Evolutionary conservation across 2,113 vertebrate species (phyloP), one percentile per base, ranked within the genome.

Genomic region (Polyodon spathula): DNA sequence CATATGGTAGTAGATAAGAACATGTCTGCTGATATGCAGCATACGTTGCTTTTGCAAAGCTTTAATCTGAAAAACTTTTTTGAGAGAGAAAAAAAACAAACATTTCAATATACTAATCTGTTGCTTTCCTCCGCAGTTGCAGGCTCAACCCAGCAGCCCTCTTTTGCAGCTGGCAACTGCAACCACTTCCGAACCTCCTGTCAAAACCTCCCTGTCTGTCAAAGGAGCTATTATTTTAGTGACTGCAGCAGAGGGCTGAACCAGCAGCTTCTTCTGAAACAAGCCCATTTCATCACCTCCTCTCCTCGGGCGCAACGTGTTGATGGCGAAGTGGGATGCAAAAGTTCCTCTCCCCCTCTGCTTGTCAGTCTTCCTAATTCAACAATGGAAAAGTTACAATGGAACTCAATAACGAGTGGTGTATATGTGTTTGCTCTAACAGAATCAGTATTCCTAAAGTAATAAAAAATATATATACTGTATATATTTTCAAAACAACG

Each of bases 231-330:
- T 37, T n/a, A 27, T 17, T 8, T 10, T 17, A 8, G 53, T 3
- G 17, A 17, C 12, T 8, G 8, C 17, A 41, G 37, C 37, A 16
- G 42, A 44, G 55, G 67, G 67, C 37, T 68, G 69, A 39, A 59
- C 41, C 40, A 15, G 6, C 58, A 54, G 55, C 60, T 73, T 72
- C 77, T 76, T 61, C 43, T 62, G 74, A 72, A 73, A 72, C 64
- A 12, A 58, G 2, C 56, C 8, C 56, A 68, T 83, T 82, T 84
- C 79, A 83, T 70, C 80, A 81, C 81, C 80, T 81, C 81, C 80
- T 27, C 81, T 78, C 27, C 12, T 59, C 76, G 68, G 66, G 73
- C 79, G 77, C 70, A 66, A 65, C 57, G 76, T 63, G 79, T 63
- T 84, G 85, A 86, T 77, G 81, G 78, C 59, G 72, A 58, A 39